Conservation (phyloP, 2,797 vertebrate species). For the Craterocephalus amniculus region DNA sequence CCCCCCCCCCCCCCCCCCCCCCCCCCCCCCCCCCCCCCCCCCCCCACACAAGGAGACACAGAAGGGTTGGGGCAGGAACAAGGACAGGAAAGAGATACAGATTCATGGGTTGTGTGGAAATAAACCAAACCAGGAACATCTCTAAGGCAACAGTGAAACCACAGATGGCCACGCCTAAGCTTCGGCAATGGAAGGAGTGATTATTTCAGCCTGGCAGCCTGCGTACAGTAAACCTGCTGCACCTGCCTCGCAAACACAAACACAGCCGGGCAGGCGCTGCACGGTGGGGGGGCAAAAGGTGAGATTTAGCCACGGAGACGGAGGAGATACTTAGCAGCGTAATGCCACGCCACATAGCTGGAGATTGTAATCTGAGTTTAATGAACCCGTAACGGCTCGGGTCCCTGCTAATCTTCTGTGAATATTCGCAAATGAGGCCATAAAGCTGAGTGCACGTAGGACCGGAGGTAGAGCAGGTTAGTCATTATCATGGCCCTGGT, state of each 20-base stretch:
- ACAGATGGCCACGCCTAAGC: conserved; percentile 59
- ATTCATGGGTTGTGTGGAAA: conserved; percentile 79
- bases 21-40: no score
- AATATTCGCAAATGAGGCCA: conserved; percentile 65
- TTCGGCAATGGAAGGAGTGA: conserved; percentile 20
- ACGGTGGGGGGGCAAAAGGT: conserved; percentile 3
- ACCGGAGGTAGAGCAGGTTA: conserved; percentile 60
- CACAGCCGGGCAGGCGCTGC: conserved; percentile 38
- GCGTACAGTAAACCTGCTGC: conserved; percentile 55
- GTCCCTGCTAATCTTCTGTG: conserved; percentile 61
- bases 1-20: no score
- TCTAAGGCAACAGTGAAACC: conserved; percentile 72
- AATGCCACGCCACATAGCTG: conserved; percentile 18
- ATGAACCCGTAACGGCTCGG: conserved; percentile 49
- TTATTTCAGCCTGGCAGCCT: conserved; percentile 49
- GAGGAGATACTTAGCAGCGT: conserved; percentile 39
- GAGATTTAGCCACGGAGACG: conserved; percentile 36
- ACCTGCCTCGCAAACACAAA: conserved; percentile 56
- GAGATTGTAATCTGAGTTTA: conserved; percentile 57
- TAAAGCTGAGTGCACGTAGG: conserved; percentile 47
- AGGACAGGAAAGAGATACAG: conserved; percentile 72
- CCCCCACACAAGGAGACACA: conserved; percentile 42
- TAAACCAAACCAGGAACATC: conserved; percentile 71
- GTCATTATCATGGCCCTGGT: conserved; percentile 73
- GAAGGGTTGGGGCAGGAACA: conserved; percentile 47